A percentile compares a stretch with the other conserved stretches of the same genome.
phyloP scores from a whole-genome alignment of 2,113 vertebrate genomes.

The Tachysurus fulvidraco region DNA sequence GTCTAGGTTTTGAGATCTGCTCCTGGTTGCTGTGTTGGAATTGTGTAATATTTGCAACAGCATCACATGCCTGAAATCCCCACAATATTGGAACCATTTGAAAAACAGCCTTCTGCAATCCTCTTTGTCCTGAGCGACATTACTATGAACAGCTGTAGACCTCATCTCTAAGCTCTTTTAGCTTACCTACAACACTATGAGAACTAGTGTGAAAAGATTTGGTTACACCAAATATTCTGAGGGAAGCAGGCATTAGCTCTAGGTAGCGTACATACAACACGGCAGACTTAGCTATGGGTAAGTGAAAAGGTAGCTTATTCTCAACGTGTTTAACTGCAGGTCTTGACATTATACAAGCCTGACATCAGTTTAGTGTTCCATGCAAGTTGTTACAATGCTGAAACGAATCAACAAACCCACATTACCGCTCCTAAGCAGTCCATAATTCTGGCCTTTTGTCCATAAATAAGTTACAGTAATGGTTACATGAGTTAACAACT shows the following conservation, averaged over 20 bases:
- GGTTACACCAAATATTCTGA: too few relatives aligned
- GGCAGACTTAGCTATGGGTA: too few relatives aligned
- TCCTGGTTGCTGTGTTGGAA: not conserved
- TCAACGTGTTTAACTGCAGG: too few relatives aligned
- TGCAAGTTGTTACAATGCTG: not conserved
- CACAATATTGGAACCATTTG: not conserved
- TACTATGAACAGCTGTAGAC: too few relatives aligned
- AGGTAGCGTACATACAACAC: too few relatives aligned
- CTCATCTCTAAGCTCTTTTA: too few relatives aligned
- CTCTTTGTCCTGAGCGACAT: not conserved
- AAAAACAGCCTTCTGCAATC: not conserved
- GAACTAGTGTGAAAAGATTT: too few relatives aligned
- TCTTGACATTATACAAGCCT: too few relatives aligned
- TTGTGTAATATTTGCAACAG: not conserved
- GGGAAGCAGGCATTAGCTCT: too few relatives aligned
- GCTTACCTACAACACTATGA: too few relatives aligned
- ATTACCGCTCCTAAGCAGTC: not conserved
- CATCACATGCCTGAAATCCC: not conserved
- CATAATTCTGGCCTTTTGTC: not conserved
- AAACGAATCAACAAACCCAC: conserved; percentile 1
- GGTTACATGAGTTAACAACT: not conserved
- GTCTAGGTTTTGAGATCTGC: not conserved
- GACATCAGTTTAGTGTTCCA: too few relatives aligned
- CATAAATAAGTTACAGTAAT: not conserved
- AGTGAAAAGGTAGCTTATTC: too few relatives aligned